Evolutionary conservation across 2,888 invertebrate genomes (phyloP).

Genomic region (Heliothis peltigera): DNA sequence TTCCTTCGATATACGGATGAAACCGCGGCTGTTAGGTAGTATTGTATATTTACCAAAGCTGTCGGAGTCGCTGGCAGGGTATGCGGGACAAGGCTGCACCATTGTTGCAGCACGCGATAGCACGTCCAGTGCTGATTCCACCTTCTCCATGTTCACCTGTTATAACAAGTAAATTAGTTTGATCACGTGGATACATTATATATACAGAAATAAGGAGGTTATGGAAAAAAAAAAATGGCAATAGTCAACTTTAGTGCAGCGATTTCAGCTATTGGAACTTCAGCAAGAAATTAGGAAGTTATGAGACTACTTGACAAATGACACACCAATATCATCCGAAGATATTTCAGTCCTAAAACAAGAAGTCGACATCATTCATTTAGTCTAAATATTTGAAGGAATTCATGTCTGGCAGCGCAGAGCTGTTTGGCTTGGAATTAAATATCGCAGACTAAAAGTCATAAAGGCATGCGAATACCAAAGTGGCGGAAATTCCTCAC

Average conservation of each 20-base stretch:
- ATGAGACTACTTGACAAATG: conserved; percentile 14
- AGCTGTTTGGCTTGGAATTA: conserved; percentile 78
- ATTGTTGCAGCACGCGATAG: conserved; percentile 96
- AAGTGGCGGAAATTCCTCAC: conserved; percentile 83
- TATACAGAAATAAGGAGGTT: background rate
- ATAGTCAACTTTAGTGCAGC: background rate
- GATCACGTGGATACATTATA: background rate
- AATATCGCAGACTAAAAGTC: conserved; percentile 79
- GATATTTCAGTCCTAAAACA: conserved; percentile 34
- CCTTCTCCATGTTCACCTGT: conserved; percentile 90
- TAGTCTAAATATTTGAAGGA: conserved; percentile 66
- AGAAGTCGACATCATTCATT: conserved; percentile 44
- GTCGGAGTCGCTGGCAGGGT: conserved; percentile 86
- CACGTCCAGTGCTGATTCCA: conserved; percentile 96
- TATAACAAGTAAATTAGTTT: conserved; percentile 37
- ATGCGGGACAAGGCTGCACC: conserved; percentile 93
- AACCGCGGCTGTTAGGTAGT: no score
- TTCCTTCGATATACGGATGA: no score
- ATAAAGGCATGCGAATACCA: conserved; percentile 81
- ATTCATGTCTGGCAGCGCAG: conserved; percentile 75
- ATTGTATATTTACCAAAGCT: conserved; percentile 86
- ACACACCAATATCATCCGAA: conserved; percentile 40
- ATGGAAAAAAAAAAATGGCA: background rate
- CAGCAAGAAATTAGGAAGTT: no score
- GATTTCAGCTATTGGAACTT: conserved; percentile 1